Evolutionary conservation across 2,888 invertebrate genomes (phyloP).

Genomic region (Drosophila lacicola): DNA sequence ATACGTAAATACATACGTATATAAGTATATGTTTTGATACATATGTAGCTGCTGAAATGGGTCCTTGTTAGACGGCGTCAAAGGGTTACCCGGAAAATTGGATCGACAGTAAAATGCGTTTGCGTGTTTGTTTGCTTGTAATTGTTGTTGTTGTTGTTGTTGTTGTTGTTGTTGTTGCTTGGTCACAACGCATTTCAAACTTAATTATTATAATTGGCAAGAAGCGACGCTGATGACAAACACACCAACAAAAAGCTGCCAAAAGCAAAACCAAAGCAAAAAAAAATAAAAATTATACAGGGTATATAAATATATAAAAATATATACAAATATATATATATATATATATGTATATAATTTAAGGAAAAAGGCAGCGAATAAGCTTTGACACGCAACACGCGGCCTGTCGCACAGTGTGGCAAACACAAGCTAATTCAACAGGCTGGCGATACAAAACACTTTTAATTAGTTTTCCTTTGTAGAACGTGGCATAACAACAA

Average conservation of each 20-base stretch:
- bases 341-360: background rate
- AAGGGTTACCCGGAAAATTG: constrained; percentile 76
- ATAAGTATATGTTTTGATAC: background rate
- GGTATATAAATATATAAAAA: background rate
- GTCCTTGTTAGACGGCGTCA: constrained; percentile 51
- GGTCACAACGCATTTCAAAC: constrained; percentile 77
- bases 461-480: constrained; percentile 14
- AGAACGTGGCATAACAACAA: constrained; percentile 6
- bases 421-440: constrained; percentile 26
- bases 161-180: constrained; percentile 56
- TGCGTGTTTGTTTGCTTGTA: constrained; percentile 56
- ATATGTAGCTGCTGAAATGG: constrained; percentile 1
- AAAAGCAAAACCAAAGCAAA: constrained; percentile 29
- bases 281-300: constrained; percentile 2
- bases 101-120: constrained; percentile 69
- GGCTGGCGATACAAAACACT: constrained; percentile 12
- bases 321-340: background rate
- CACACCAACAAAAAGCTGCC: constrained; percentile 20
- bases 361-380: constrained; percentile 22
- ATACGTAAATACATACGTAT: background rate
- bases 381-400: constrained; percentile 47
- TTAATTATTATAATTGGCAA: constrained; percentile 79
- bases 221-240: constrained; percentile 50
- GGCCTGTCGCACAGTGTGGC: constrained; percentile 42
- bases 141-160: constrained; percentile 19